phyloP scores from a whole-genome alignment of 2,888 invertebrate genomes.

The Drosophila peninsularis region DNA sequence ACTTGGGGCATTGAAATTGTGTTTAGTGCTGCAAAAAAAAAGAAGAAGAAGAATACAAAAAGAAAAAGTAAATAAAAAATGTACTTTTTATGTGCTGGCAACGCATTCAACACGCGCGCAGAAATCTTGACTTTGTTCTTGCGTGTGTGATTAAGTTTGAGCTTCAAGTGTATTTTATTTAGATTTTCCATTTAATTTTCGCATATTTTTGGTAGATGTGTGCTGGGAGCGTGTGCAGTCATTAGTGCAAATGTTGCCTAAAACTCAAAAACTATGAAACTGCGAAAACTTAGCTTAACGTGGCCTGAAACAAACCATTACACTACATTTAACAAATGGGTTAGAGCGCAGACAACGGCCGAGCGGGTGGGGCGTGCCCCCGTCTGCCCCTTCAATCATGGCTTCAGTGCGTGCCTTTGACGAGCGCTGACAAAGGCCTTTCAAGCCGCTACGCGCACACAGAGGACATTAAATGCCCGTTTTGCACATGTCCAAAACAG shows the following conservation, averaged over 20 bases:
- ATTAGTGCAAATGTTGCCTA: conserved; percentile 71
- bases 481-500: conserved; percentile 70
- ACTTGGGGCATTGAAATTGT: conserved; percentile 59
- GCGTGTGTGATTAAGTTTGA: conserved; percentile 37
- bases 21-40: conserved; percentile 41
- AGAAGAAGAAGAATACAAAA: too few species aligned
- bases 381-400: conserved; percentile 8
- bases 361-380: not conserved
- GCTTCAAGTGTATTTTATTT: conserved; percentile 19
- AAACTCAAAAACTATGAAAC: conserved; percentile 62
- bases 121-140: conserved; percentile 15
- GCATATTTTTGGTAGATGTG: conserved; percentile 8
- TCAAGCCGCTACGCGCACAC: conserved; percentile 36
- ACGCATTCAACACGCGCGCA: conserved; percentile 13
- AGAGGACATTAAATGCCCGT: conserved; percentile 65
- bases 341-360: conserved; percentile 34
- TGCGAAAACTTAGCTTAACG: conserved; percentile 47
- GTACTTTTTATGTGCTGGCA: conserved; percentile 16
- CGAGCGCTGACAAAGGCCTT: conserved; percentile 61
- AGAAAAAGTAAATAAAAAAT: conserved; percentile 3
- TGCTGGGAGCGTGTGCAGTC: conserved; percentile 62
- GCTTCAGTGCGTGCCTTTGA: conserved; percentile 54
- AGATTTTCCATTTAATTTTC: not conserved
- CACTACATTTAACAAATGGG: conserved; percentile 78
- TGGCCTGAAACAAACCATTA: conserved; percentile 66